These are phyloP conservation scores for Sinodicranocentrus sp. DNA, from an alignment of 2,888 invertebrate genomes.

Conservation along the genomic window DNA sequence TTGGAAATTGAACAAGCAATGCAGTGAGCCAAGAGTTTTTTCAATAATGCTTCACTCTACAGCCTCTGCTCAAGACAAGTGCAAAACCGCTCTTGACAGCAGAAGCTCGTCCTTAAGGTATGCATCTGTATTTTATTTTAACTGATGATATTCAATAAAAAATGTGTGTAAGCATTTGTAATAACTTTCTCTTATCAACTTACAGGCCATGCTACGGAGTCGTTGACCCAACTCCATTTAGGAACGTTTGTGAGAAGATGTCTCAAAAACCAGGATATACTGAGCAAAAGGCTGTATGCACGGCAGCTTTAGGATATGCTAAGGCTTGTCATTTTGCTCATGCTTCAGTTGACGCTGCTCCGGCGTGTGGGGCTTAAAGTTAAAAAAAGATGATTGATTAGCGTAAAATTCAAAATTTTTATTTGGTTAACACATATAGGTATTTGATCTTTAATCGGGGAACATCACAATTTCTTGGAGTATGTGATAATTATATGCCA, in stretches of 20 bases:
- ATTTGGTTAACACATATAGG: not conserved
- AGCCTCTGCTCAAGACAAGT: conserved; percentile 80
- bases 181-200: not conserved
- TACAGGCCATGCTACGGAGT: conserved; percentile 80
- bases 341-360: conserved; percentile 57
- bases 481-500: not conserved
- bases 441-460: not conserved
- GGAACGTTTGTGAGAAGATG: conserved; percentile 85
- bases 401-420: not conserved
- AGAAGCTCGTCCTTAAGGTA: conserved; percentile 82
- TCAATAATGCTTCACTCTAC: conserved; percentile 79
- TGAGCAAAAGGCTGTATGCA: conserved; percentile 70
- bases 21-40: conserved; percentile 80
- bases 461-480: not conserved
- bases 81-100: conserved; percentile 85
- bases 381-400: not conserved
- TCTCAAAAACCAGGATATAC: conserved; percentile 67
- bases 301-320: conserved; percentile 69
- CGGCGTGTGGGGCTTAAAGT: conserved; percentile 50
- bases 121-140: conserved; percentile 32
- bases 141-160: too few species aligned
- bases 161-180: not conserved
- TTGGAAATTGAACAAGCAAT: conserved; percentile 84
- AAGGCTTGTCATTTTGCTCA: conserved; percentile 64
- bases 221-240: conserved; percentile 80